A percentile compares a stretch with the other conserved stretches of the same genome.
These are phyloP conservation scores for Lottia scabra DNA, from an alignment of 2,888 invertebrate genomes.

Conservation along the genomic window DNA sequence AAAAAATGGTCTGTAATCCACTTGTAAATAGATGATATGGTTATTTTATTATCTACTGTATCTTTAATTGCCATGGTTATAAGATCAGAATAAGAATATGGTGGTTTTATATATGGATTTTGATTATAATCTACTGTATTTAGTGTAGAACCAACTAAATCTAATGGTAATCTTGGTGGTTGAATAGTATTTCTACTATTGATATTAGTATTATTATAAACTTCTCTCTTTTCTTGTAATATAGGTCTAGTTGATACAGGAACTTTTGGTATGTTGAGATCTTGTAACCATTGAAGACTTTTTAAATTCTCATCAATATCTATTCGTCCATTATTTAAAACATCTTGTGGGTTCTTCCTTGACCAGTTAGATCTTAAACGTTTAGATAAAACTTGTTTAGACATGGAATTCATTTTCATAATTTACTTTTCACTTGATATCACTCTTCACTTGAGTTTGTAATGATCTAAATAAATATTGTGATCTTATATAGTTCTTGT, in stretches of 20 bases:
- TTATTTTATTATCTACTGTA: neutral
- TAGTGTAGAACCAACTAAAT: too few species aligned
- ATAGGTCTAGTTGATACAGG: too few species aligned
- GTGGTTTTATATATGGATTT: neutral
- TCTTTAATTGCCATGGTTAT: neutral
- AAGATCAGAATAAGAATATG: neutral
- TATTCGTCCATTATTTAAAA: neutral
- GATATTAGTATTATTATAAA: too few species aligned
- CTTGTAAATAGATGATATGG: neutral
- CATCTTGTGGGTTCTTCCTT: neutral
- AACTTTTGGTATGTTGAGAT: neutral
- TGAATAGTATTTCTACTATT: too few species aligned
- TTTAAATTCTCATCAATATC: slow-evolving; percentile 2
- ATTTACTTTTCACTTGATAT: too few species aligned
- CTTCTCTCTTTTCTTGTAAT: too few species aligned
- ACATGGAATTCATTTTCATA: neutral
- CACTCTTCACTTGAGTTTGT: too few species aligned
- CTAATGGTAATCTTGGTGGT: too few species aligned
- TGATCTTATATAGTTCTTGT: too few species aligned
- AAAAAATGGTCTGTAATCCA: neutral
- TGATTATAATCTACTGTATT: neutral
- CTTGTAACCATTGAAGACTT: neutral
- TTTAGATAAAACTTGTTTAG: neutral
- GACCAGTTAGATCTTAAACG: neutral
- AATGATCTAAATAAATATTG: too few species aligned